Base-by-base conservation (phyloP, 2,888 invertebrate species). In the Protonemura montana region DNA sequence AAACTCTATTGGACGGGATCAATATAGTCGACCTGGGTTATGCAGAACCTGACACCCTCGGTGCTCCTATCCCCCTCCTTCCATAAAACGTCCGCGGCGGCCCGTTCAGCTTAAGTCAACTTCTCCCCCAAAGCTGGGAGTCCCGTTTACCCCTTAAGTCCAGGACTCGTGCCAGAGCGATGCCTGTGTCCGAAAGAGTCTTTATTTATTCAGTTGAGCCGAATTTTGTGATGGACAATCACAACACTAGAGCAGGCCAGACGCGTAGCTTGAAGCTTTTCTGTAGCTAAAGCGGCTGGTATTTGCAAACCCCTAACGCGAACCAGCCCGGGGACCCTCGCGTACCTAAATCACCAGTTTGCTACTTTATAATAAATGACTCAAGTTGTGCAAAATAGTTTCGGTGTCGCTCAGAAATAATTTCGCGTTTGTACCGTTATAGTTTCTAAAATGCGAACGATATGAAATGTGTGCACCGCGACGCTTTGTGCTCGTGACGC, bases 1-100 rank as follows among this genome's bases (percentile, higher is more conserved):
- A 84, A 59, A 59, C 76, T 26, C 28, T 28, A 21, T 28, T 27
- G 84, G 76, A 84, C 27, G 30, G 81, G 84, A 84, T 84, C 84
- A 84, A 84, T 84, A 84, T 84, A 76, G 84, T 76, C 84, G 81
- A 84, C 76, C 84, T 84, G 84, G 30, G 81, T 59, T 84, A 76
- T 84, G 84, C 84, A 83, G 25, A 59, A 59, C 83, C 41, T 83
- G 42, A 83, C 59, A 83, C 81, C 78, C 78, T 2, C 78, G 26
- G 1, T 16, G 26, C 21, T 25, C 78, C 25, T 25, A 25, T 16
- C 78, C 26, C 21, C 25, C 16, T 1, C 78, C 76, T 76, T 5
- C 76, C 35, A 5, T 13, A 76, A 21, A 21, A 26, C 81, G 21
- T 16, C 5, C 30, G 28, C 30, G 28, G 28, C 28, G 28, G 10